Base-by-base conservation (phyloP, 2,797 vertebrate species). In the Knipowitschia caucasica region DNA sequence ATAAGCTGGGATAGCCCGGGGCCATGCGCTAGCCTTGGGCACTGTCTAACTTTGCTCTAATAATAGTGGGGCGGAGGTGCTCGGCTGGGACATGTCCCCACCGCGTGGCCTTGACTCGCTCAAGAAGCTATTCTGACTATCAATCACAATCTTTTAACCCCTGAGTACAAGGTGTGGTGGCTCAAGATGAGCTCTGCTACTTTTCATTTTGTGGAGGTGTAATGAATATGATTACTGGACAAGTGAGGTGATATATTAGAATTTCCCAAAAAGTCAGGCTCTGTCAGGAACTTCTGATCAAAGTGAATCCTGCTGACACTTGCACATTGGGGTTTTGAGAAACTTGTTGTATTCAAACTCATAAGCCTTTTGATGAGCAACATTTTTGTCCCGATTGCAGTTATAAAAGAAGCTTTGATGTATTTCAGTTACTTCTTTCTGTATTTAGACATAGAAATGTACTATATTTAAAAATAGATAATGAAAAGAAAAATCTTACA, bases 1-100 rank as follows among this genome's bases (percentile, higher is more conserved):
- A 25, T 26, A 44, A 59, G 56, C 56, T 79, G 44, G 31, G 42
- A 71, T 71, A 58, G 62, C 78, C 71, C 64, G 62, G 57, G 64
- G 78, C 78, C 54, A 67, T 49, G 49, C 56, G 7, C n/a, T 64
- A 69, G 72, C 78, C 74, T 54, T 18, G 29, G 73, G 78, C 69
- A 38, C 65, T 58, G 50, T 66, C 50, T 50, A 75, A 62, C 68
- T 66, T 54, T 53, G 49, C 51, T 71, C 42, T 70, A 59, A 77
- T 73, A 75, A 69, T 60, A 57, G 63, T 49, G 40, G 33, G 24
- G 10, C 54, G 45, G 50, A 55, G 59, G 58, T 38, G 30, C 50
- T 35, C 40, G 18, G 15, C 1, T 25, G 67, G 70, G 69, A 79
- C 47, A 47, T 34, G 58, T 63, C 52, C 39, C 15, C 50, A 74